Evolutionary conservation across 2,113 vertebrate species (phyloP).

Genomic region (Prinia subflava): DNA sequence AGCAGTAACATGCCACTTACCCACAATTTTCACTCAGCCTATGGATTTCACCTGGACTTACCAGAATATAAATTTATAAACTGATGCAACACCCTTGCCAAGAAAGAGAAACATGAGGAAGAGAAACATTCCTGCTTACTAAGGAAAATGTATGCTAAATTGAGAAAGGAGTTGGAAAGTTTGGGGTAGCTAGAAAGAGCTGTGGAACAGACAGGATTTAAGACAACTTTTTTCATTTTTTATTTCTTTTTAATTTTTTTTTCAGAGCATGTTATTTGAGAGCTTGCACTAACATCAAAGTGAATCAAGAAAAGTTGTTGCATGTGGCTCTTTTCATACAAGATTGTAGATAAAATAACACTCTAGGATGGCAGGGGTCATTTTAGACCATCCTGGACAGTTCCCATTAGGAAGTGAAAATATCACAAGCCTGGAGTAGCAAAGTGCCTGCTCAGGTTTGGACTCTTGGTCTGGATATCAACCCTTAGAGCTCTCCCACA

Average conservation of each 20-base stretch:
- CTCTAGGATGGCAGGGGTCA: neutral
- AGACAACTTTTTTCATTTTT: neutral
- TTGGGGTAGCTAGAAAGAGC: neutral
- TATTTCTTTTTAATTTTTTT: no score
- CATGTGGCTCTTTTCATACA: neutral
- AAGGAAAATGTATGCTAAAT: neutral
- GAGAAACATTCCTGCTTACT: neutral
- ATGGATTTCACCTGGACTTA: neutral
- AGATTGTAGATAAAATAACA: neutral
- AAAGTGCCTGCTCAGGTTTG: neutral
- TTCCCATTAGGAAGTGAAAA: neutral
- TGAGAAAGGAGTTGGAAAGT: neutral
- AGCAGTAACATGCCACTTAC: neutral
- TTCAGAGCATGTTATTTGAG: neutral
- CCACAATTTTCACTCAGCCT: neutral
- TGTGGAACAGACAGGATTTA: neutral
- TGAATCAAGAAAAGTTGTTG: neutral
- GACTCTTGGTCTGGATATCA: neutral
- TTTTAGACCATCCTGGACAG: neutral
- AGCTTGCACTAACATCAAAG: neutral
- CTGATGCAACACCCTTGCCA: neutral
- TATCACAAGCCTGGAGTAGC: neutral
- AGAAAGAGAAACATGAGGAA: neutral
- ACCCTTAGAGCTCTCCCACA: neutral
- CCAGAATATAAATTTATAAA: neutral